phyloP scores from a whole-genome alignment of 1,140 invertebrate genomes.

The Daktulosphaira vitifoliae region DNA sequence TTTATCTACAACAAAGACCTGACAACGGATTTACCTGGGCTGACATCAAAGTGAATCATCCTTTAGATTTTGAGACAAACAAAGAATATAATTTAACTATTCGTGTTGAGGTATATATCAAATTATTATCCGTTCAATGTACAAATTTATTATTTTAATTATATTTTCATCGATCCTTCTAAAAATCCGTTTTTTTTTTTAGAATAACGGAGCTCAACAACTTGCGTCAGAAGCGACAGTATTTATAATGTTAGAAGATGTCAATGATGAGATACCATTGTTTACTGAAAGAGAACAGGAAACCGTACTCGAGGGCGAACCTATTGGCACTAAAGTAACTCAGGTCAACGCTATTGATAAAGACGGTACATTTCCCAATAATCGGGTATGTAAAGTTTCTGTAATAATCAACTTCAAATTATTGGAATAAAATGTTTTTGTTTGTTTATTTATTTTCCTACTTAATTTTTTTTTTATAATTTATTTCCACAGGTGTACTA shows the following conservation, averaged over 20 bases:
- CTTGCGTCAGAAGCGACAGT: slow-evolving; percentile 88
- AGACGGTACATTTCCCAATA: slow-evolving; percentile 89
- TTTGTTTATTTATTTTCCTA: too few species aligned
- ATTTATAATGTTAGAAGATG: slow-evolving; percentile 87
- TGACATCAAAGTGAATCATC: slow-evolving; percentile 92
- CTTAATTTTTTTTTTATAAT: too few species aligned
- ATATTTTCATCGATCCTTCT: too few species aligned
- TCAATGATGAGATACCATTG: slow-evolving; percentile 92
- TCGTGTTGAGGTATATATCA: slow-evolving; percentile 73
- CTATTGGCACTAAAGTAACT: slow-evolving; percentile 86
- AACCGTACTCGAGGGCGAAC: slow-evolving; percentile 87
- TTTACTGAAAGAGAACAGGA: slow-evolving; percentile 91
- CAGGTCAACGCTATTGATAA: slow-evolving; percentile 94
- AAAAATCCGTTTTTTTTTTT: slow-evolving; percentile 34
- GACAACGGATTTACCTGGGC: slow-evolving; percentile 87
- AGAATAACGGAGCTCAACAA: slow-evolving; percentile 94
- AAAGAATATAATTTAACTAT: slow-evolving; percentile 94
- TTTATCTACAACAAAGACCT: slow-evolving; percentile 84
- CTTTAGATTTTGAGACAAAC: slow-evolving; percentile 87
- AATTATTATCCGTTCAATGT: too few species aligned
- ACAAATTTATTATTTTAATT: too few species aligned
- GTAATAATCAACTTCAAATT: too few species aligned
- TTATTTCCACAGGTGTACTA: slow-evolving; percentile 63
- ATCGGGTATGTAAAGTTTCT: slow-evolving; percentile 65
- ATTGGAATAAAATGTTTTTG: too few species aligned